Conservation (phyloP, 2,888 invertebrate species). For the Nemurella pictetii region DNA sequence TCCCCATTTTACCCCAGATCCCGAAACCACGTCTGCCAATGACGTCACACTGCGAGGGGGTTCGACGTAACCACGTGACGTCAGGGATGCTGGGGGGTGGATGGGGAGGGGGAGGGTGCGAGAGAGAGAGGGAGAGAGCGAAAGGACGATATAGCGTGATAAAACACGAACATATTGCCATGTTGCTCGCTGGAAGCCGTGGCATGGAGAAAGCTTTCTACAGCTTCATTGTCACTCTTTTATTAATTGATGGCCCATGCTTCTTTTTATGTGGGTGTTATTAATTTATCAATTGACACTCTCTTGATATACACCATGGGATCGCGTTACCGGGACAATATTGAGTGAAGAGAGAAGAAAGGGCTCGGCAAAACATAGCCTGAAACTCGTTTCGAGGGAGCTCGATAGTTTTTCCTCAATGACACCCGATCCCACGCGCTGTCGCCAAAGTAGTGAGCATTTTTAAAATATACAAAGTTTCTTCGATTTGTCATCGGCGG, state of each 20-base stretch:
- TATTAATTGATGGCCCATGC: neutral
- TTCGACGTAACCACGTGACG: slow-evolving; percentile 11
- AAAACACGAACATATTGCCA: neutral
- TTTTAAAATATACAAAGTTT: neutral
- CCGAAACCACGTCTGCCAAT: neutral
- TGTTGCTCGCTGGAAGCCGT: neutral
- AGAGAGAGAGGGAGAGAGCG: neutral
- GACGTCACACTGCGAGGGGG: slow-evolving; percentile 15
- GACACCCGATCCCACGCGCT: neutral
- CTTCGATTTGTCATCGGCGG: neutral
- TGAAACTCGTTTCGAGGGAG: neutral
- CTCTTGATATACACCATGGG: neutral
- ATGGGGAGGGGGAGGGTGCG: neutral
- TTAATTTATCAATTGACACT: neutral
- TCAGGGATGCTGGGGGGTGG: neutral
- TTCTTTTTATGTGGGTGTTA: neutral
- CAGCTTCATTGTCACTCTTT: neutral
- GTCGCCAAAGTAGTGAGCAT: neutral
- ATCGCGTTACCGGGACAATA: neutral
- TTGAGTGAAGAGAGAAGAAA: neutral
- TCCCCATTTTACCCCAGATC: neutral
- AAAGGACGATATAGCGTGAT: neutral
- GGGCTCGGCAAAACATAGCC: neutral
- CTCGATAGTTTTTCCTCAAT: neutral
- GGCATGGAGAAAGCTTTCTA: neutral